Evolutionary conservation across 2,113 vertebrate species (phyloP).

Genomic region (Myxocyprinus asiaticus): DNA sequence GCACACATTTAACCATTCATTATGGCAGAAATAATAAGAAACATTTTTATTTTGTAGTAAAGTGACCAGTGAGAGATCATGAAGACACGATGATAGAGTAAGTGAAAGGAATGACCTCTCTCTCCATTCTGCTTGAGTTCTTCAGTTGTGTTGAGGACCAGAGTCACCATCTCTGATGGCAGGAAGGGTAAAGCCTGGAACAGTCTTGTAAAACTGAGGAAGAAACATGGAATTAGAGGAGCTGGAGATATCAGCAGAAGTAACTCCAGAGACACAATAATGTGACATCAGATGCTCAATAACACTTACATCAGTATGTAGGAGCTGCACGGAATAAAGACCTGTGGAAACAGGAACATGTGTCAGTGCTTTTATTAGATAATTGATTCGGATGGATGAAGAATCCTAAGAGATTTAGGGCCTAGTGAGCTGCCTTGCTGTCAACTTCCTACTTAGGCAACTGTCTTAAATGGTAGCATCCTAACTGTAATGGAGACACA

Average conservation of each 20-base stretch:
- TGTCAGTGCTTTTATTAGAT: not conserved
- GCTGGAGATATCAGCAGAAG: not conserved
- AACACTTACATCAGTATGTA: constrained; percentile 40
- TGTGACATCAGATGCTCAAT: not conserved
- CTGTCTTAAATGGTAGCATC: too few relatives aligned
- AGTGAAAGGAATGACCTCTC: not conserved
- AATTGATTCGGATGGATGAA: not conserved
- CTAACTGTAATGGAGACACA: too few relatives aligned
- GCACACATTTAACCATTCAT: not conserved
- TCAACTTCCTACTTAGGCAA: too few relatives aligned
- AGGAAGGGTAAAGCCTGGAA: not conserved
- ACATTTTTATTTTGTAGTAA: too few relatives aligned
- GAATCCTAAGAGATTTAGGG: not conserved
- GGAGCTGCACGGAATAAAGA: not conserved
- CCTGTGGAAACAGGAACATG: constrained; percentile 7
- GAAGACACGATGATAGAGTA: not conserved
- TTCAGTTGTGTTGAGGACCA: not conserved
- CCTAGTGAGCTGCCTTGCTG: too few relatives aligned
- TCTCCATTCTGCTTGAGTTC: not conserved
- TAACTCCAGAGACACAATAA: not conserved
- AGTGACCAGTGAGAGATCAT: not conserved
- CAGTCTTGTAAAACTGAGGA: not conserved
- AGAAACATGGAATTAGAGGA: not conserved
- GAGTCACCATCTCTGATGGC: not conserved
- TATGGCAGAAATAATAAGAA: not conserved